Evolutionary conservation across 2,113 vertebrate species (phyloP).

Genomic region (Zosterops borbonicus): DNA sequence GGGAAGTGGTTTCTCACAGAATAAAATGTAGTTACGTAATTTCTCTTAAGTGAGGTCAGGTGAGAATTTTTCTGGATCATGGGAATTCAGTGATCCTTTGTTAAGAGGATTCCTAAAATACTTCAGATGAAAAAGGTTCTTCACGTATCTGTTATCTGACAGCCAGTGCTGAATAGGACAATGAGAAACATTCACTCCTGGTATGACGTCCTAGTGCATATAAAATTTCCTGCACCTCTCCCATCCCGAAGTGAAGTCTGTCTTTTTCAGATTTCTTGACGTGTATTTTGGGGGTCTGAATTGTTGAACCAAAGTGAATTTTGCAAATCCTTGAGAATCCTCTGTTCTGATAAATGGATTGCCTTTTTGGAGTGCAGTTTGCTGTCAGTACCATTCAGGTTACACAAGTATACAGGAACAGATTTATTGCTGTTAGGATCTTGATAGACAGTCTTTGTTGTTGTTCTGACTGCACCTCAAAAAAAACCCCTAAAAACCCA

Average conservation of each 20-base stretch:
- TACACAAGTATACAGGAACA: not conserved
- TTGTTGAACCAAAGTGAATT: not conserved
- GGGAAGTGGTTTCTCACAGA: not conserved
- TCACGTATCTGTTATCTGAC: not conserved
- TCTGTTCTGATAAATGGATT: not conserved
- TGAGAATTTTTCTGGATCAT: not conserved
- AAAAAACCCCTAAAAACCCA: not conserved
- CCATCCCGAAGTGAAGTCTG: not conserved
- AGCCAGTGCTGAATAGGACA: not conserved
- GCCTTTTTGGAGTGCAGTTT: not conserved
- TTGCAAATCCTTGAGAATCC: not conserved
- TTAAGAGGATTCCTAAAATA: conserved; percentile 47
- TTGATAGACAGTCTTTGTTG: not conserved
- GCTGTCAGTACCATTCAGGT: not conserved
- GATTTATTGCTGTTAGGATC: not conserved
- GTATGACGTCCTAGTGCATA: not conserved
- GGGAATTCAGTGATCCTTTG: not conserved
- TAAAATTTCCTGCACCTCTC: not conserved
- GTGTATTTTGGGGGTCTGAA: not conserved
- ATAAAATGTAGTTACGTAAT: not conserved
- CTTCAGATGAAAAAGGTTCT: not conserved
- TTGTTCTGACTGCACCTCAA: not conserved
- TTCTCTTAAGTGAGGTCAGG: not conserved
- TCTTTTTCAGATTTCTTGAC: not conserved
- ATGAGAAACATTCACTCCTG: not conserved